Conservation (phyloP, 2,888 invertebrate species). For the Arge pagana region DNA sequence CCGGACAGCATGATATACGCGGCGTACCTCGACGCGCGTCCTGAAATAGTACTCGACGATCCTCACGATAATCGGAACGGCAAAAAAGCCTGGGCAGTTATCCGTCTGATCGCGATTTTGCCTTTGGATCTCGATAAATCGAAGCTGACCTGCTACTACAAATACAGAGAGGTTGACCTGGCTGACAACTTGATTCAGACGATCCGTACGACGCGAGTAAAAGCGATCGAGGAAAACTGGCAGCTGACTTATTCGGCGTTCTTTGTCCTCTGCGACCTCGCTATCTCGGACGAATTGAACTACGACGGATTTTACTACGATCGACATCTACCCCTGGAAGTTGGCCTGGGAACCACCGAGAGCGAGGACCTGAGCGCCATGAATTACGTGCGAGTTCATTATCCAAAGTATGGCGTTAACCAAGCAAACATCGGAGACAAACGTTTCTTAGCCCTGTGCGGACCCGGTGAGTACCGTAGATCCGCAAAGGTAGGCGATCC, state of each 20-base stretch:
- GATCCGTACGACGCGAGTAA: constrained; percentile 50
- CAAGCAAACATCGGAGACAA: constrained; percentile 11
- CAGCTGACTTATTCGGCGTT: constrained; percentile 57
- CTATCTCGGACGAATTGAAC: constrained; percentile 27
- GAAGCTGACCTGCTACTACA: constrained; percentile 29
- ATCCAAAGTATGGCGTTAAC: constrained; percentile 28
- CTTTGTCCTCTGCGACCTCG: constrained; percentile 54
- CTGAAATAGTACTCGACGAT: constrained; percentile 43
- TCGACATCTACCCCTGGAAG: constrained; percentile 28
- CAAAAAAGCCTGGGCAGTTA: constrained; percentile 27
- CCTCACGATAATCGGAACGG: background rate
- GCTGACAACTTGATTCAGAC: constrained; percentile 46
- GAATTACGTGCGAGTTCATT: constrained; percentile 30
- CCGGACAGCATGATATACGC: constrained; percentile 50
- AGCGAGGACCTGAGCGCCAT: constrained; percentile 6
- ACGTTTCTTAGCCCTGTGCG: constrained; percentile 33
- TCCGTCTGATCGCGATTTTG: constrained; percentile 35
- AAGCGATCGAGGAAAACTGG: constrained; percentile 59
- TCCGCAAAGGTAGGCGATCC: too few species aligned
- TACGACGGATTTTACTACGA: constrained; percentile 14
- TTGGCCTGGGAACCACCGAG: constrained; percentile 22
- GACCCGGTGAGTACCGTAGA: constrained; percentile 30
- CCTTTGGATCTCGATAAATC: constrained; percentile 23
- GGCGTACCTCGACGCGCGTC: constrained; percentile 56
- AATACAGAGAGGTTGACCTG: constrained; percentile 33